These are phyloP conservation scores for Ivindomyrus marchei DNA, from an alignment of 2,113 vertebrate genomes.

Conservation along the genomic window DNA sequence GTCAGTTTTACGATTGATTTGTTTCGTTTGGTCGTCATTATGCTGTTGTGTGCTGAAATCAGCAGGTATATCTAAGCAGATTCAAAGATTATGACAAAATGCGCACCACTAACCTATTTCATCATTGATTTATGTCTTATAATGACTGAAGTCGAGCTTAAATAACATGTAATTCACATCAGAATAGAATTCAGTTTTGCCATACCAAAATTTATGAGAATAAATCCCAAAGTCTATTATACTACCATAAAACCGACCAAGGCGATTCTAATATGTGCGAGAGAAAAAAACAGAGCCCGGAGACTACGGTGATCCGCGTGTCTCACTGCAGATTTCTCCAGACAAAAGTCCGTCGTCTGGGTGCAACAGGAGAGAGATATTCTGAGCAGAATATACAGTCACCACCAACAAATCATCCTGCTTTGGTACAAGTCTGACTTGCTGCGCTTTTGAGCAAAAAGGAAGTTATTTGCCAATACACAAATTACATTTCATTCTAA, in stretches of 20 bases:
- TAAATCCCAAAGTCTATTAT: neutral
- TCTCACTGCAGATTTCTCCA: neutral
- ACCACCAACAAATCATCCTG: neutral
- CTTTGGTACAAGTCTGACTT: neutral
- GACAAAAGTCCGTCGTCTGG: neutral
- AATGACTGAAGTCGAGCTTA: neutral
- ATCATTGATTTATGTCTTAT: neutral
- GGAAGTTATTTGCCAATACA: neutral
- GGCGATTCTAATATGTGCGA: neutral
- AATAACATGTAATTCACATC: neutral
- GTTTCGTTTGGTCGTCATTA: neutral
- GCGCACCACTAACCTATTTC: neutral
- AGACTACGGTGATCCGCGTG: neutral
- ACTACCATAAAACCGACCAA: neutral
- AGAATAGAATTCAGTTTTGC: neutral
- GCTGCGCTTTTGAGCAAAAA: neutral
- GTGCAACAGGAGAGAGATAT: neutral
- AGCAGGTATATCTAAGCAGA: neutral
- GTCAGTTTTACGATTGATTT: conserved; percentile 15
- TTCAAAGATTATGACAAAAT: neutral
- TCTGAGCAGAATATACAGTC: neutral
- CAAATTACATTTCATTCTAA: neutral
- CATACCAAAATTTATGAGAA: neutral
- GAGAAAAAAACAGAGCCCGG: neutral
- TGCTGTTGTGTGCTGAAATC: neutral